Evolutionary conservation across 2,113 vertebrate species (phyloP), one percentile per base, ranked within the genome.

Genomic region (Megalops atlanticus): DNA sequence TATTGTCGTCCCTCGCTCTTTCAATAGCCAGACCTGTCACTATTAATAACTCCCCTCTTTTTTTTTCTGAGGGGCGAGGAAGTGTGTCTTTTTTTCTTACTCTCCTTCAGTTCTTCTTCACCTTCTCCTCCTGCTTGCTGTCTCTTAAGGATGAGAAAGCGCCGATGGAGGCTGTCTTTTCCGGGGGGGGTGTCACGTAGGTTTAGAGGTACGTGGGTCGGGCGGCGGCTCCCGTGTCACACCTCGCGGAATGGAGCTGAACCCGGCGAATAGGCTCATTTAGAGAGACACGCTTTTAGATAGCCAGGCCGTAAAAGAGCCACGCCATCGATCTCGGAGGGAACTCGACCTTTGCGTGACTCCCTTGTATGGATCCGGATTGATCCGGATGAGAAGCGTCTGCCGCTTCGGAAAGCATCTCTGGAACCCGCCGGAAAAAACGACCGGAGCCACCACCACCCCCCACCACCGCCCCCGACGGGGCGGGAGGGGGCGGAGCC

Each of bases 1-100:
- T 82, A 87, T 84, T 86, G 82, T 84, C 74, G 78, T 81, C 80
- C 45, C 31, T 36, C 76, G 21, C 81, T 74, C 89, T 89, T 85
- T 91, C 88, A 86, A 80, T 89, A 86, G 86, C 84, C 64, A 78
- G 83, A 80, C 84, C 80, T 89, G 90, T 92, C 88, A 88, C 82
- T 85, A 84, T 85, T 90, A 90, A 92, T 91, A 91, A 88, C 84
- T 78, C 69, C 76, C 84, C 36, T 8, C 72, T 27, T 27, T 74
- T 33, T 40, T 64, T 45, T 75, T 71, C 69, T 78, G 43, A 35
- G 81, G 72, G 43, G 75, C 27, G 47, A 31, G 76, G 38, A 40
- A 45, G 21, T 39, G 35, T 33, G n/a, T 31, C 68, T 68, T 74
- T 45, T 16, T 47, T n/a, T n/a, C n/a, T n/a, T n/a, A 16, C 40